These are phyloP conservation scores for Sycophaga agraensis DNA, from an alignment of 1,140 invertebrate species.

Conservation along the genomic window DNA sequence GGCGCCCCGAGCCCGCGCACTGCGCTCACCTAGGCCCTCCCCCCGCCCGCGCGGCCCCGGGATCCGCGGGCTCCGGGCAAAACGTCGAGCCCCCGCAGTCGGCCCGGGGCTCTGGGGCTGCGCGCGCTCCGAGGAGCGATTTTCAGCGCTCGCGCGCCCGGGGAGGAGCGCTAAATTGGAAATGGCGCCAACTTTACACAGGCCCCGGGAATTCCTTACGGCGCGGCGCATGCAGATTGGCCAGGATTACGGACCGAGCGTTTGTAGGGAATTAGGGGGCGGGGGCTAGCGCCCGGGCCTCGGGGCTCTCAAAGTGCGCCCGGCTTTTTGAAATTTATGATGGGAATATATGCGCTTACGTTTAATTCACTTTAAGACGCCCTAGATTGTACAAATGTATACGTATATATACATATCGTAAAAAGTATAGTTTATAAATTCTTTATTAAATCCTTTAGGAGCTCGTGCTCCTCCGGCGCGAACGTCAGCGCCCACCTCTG, in stretches of 20 bases:
- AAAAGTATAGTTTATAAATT: background rate
- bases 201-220: background rate
- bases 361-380: background rate
- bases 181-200: slow-evolving; percentile 13
- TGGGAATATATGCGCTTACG: too few relatives aligned
- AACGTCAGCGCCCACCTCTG: too few relatives aligned
- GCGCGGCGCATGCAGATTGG: background rate
- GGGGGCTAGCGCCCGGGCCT: background rate
- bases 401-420: too few relatives aligned
- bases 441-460: background rate
- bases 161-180: slow-evolving; percentile 13
- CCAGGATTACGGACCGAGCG: background rate
- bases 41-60: background rate
- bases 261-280: background rate
- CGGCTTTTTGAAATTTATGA: background rate
- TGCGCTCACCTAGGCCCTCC: too few relatives aligned
- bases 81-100: too few relatives aligned
- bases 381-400: too few relatives aligned
- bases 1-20: too few relatives aligned
- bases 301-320: background rate
- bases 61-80: background rate
- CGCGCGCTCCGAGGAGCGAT: background rate
- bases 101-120: too few relatives aligned
- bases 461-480: too few relatives aligned
- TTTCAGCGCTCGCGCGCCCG: background rate